Base-by-base conservation (phyloP, 2,113 vertebrate species). In the Myrmophylax atrothorax region DNA sequence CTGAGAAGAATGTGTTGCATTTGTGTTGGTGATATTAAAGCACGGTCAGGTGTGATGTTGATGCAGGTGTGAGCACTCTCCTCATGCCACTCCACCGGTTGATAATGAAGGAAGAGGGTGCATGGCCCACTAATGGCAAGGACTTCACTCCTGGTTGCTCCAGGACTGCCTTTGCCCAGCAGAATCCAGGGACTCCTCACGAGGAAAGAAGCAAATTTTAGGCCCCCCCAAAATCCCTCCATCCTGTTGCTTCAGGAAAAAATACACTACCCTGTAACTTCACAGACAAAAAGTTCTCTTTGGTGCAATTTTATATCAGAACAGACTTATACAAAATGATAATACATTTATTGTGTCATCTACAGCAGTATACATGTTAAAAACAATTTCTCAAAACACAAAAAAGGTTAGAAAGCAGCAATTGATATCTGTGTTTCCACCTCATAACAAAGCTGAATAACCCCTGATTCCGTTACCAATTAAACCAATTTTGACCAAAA, bases 271-370 rank as follows among this genome's bases (percentile, higher is more conserved):
- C 62, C 37, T 83, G 28, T 20, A 84, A 94, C 46, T 93, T 66
- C 63, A 84, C 46, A n/a, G 69, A 78, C 73, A 89, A 76, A 53
- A 79, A 72, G 22, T 52, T 89, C 47, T 95, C 79, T 80, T 94
- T 86, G 94, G 79, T 94, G 78, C 31, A 85, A 73, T 91, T 94
- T 92, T 84, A 76, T 49, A 77, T 87, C 80, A 73, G 74, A 94
- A 94, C 70, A 80, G 82, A 87, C 95, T 52, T 90, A 46, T 82
- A 92, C 95, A 96, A 98, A 97, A 96, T 82, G 79, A 67, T 60
- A 97, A 97, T 95, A 98, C 98, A 97, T 98, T 98, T 98, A 98
- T 98, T 98, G 96, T 97, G 87, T 97, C 96, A 93, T 95, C 97
- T 98, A 97, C 93, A 98, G 96, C 90, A 96, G 81, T 93, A 49